Evolutionary conservation across 2,113 vertebrate species (phyloP).

Genomic region (Syrmaticus mikado): DNA sequence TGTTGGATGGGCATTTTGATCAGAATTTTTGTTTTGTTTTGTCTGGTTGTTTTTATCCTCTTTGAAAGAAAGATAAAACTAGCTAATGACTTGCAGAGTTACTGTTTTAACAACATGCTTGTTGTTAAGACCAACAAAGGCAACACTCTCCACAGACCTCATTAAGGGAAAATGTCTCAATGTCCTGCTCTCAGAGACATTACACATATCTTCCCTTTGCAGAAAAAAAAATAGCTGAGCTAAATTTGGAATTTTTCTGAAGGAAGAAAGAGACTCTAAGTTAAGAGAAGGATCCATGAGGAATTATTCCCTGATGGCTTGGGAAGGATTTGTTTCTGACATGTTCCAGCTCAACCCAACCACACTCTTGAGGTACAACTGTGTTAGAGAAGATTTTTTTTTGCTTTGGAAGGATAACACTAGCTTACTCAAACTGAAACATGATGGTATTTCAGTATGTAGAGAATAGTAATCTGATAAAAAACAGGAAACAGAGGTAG

Average conservation of each 20-base stretch:
- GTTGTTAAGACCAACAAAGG: neutral
- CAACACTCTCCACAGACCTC: neutral
- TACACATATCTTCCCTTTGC: neutral
- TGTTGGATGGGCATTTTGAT: neutral
- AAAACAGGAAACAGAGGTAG: neutral
- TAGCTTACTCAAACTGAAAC: neutral
- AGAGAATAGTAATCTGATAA: neutral
- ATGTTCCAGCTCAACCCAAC: neutral
- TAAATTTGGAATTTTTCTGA: slow-evolving; percentile 8
- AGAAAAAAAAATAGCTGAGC: neutral
- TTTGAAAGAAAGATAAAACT: slow-evolving; percentile 24
- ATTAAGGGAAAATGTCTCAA: neutral
- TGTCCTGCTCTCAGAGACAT: neutral
- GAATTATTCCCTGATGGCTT: neutral
- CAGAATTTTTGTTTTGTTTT: neutral
- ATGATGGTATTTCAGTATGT: neutral
- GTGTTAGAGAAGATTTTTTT: neutral
- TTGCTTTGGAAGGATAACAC: neutral
- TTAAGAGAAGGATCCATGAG: neutral
- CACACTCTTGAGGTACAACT: neutral
- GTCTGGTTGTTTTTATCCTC: neutral
- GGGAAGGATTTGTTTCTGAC: neutral
- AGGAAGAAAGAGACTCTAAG: neutral
- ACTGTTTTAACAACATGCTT: neutral
- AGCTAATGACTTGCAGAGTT: neutral